Conservation (phyloP, 2,888 invertebrate species). For the Watsonalla binaria region DNA sequence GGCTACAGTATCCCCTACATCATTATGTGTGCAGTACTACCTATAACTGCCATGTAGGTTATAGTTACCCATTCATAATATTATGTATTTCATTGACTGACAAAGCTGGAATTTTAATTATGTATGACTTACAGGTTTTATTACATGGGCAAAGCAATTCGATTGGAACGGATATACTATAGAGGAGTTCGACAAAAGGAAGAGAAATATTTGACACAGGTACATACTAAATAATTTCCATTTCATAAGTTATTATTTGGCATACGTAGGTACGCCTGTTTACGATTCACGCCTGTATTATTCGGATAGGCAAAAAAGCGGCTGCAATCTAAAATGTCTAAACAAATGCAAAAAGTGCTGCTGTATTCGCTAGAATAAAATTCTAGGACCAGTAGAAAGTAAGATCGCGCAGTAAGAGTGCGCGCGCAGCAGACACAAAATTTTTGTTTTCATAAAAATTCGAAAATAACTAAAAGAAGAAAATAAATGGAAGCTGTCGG, state of each 20-base stretch:
- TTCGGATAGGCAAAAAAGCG: too few relatives aligned
- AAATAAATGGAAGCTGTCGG: too few relatives aligned
- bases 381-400: too few relatives aligned
- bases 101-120: background rate
- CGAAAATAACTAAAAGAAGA: too few relatives aligned
- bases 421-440: too few relatives aligned
- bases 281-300: too few relatives aligned
- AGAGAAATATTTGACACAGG: slow-evolving; percentile 66
- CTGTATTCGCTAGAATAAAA: too few relatives aligned
- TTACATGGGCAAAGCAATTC: slow-evolving; percentile 67
- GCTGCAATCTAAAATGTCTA: too few relatives aligned
- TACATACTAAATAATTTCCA: slow-evolving; percentile 16
- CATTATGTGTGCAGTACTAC: slow-evolving; percentile 60
- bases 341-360: too few relatives aligned
- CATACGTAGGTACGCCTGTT: background rate
- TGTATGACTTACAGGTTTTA: slow-evolving; percentile 48
- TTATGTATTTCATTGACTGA: background rate
- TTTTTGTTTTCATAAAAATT: too few relatives aligned
- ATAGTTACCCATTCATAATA: background rate
- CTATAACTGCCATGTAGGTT: slow-evolving; percentile 67
- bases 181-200: slow-evolving; percentile 63
- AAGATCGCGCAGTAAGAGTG: too few relatives aligned
- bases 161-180: slow-evolving; percentile 66
- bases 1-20: slow-evolving; percentile 67
- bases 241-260: background rate